A percentile compares a stretch with the other conserved stretches of the same genome.
These are phyloP conservation scores for Indri indri DNA, from an alignment of 2,113 vertebrate species.

Conservation along the genomic window DNA sequence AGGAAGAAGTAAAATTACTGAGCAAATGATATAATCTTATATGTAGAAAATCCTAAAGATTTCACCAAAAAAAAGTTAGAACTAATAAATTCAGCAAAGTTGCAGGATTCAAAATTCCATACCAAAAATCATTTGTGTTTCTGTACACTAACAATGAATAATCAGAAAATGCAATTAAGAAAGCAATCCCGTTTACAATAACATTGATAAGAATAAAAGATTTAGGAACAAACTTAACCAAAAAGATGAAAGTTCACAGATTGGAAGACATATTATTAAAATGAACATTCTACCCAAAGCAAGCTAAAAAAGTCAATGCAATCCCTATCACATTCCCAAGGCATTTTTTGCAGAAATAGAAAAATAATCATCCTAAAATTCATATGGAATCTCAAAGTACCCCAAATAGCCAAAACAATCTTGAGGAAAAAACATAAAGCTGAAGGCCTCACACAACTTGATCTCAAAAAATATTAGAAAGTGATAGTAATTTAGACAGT, in stretches of 20 bases:
- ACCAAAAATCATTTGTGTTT: neutral
- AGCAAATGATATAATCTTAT: neutral
- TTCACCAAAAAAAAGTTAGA: neutral
- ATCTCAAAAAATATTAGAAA: neutral
- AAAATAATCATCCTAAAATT: neutral
- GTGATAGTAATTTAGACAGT: neutral
- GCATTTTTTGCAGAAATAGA: neutral
- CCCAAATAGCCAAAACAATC: neutral
- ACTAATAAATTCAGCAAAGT: neutral
- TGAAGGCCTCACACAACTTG: neutral
- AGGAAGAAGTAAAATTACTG: neutral
- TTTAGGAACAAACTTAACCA: neutral
- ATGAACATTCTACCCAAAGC: neutral
- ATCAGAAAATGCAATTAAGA: neutral
- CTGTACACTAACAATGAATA: neutral
- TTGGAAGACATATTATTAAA: neutral
- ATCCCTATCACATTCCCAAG: neutral
- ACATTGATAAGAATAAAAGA: neutral
- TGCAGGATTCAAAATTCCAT: neutral
- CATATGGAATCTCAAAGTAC: neutral
- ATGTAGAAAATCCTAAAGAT: neutral
- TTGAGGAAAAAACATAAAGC: neutral
- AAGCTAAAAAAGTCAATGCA: neutral
- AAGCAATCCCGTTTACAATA: neutral
- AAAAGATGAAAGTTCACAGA: neutral